A percentile compares a stretch with the other conserved stretches of the same genome.
These are phyloP conservation scores for Baccha elongata DNA, from an alignment of 2,888 invertebrate species.

Conservation along the genomic window DNA sequence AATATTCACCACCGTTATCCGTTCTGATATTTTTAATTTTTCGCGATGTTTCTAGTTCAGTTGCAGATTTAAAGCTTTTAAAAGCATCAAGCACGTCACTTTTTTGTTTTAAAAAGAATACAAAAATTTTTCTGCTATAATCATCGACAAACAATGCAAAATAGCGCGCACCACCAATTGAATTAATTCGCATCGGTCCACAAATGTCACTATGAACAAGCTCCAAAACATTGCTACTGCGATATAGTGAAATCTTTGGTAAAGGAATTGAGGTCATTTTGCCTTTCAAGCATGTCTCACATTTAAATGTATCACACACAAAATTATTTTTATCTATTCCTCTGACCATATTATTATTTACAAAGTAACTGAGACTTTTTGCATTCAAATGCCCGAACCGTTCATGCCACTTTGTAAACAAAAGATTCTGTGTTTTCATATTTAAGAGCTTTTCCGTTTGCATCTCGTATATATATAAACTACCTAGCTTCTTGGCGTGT, in stretches of 20 bases:
- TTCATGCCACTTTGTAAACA: constrained; percentile 6
- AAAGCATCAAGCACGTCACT: too few species aligned
- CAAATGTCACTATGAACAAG: constrained; percentile 59
- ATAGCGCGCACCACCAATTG: constrained; percentile 33
- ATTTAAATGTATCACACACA: neutral
- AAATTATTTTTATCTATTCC: neutral
- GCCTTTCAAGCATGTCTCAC: constrained; percentile 15
- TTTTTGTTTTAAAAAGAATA: too few species aligned
- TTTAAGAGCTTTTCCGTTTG: too few species aligned
- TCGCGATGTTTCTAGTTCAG: too few species aligned
- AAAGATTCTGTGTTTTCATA: too few species aligned
- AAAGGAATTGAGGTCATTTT: constrained; percentile 12
- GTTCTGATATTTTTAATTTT: too few species aligned
- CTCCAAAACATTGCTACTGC: too few species aligned
- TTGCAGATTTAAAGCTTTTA: too few species aligned
- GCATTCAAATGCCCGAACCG: constrained; percentile 44
- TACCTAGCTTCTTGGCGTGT: too few species aligned
- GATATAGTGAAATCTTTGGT: neutral
- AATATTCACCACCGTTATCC: too few species aligned
- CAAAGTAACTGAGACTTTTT: constrained; percentile 16
- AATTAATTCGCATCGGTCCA: constrained; percentile 58
- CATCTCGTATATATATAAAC: neutral
- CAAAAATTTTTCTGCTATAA: too few species aligned
- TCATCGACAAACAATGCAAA: too few species aligned
- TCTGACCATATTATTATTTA: constrained; percentile 9